phyloP scores from a whole-genome alignment of 2,888 invertebrate species.

The Metalampra italica region DNA sequence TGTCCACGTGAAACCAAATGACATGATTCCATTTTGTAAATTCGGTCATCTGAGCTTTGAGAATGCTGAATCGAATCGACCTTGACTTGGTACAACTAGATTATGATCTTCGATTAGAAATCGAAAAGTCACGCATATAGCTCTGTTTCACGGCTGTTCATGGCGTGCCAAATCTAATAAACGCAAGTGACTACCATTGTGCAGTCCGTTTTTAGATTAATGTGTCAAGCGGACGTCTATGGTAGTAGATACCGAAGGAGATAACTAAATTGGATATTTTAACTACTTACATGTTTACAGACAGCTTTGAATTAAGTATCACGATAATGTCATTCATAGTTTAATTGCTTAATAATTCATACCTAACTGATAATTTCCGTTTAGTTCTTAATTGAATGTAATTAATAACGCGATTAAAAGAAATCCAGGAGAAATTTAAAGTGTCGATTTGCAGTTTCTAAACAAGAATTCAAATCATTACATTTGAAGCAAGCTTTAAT shows the following conservation, averaged over 20 bases:
- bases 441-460: slow-evolving; percentile 13
- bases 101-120: slow-evolving; percentile 46
- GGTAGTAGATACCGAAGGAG: slow-evolving; percentile 10
- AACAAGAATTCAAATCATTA: slow-evolving; percentile 15
- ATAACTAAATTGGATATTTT: slow-evolving; percentile 9
- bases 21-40: slow-evolving; percentile 12
- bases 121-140: slow-evolving; percentile 52
- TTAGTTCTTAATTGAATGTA: slow-evolving; percentile 6
- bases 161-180: slow-evolving; percentile 52
- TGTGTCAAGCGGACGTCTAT: slow-evolving; percentile 11
- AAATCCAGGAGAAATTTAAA: slow-evolving; percentile 11
- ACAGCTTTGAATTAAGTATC: not conserved
- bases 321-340: not conserved
- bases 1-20: slow-evolving; percentile 8
- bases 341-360: slow-evolving; percentile 7
- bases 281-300: not conserved
- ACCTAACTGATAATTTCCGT: slow-evolving; percentile 5
- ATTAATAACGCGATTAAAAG: slow-evolving; percentile 10
- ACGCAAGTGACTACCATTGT: slow-evolving; percentile 27
- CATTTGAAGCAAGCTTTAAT: slow-evolving; percentile 7
- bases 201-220: slow-evolving; percentile 3
- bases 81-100: slow-evolving; percentile 49
- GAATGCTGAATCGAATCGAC: slow-evolving; percentile 36
- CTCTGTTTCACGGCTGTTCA: slow-evolving; percentile 48
- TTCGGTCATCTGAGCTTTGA: slow-evolving; percentile 13